Percentiles rank a stretch among this genome's conserved stretches.
phyloP scores from a whole-genome alignment of 1,140 invertebrate genomes.

The Sarcophaga peregrina region DNA sequence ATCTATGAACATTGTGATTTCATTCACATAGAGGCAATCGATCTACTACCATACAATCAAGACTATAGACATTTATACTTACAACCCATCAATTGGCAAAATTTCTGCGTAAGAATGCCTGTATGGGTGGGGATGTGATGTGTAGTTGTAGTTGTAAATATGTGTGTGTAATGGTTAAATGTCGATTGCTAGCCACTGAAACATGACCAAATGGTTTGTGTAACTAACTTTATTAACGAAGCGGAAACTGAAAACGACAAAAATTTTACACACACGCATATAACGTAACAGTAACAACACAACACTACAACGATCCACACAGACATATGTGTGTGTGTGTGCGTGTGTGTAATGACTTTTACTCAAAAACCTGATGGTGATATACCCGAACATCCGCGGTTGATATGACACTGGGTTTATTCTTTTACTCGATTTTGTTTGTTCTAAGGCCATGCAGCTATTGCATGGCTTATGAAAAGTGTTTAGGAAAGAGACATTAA shows the following conservation, averaged over 20 bases:
- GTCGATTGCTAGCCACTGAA: conserved; percentile 33
- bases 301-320: conserved; percentile 43
- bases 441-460: background rate
- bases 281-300: no score
- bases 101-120: background rate
- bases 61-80: background rate
- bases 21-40: background rate
- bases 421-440: background rate
- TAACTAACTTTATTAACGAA: conserved; percentile 65
- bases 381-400: conserved; percentile 31
- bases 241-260: conserved; percentile 55
- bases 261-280: no score
- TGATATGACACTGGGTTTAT: conserved; percentile 25
- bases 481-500: no score
- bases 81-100: background rate
- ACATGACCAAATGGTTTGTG: conserved; percentile 50
- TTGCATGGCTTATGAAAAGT: background rate
- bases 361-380: conserved; percentile 26
- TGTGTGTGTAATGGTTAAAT: conserved; percentile 4
- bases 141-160: background rate
- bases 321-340: background rate
- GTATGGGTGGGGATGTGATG: background rate
- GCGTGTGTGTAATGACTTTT: conserved; percentile 27
- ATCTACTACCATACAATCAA: background rate
- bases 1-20: background rate